These are phyloP conservation scores for Spondyliosoma cantharus DNA, from an alignment of 2,797 vertebrate genomes.

Conservation along the genomic window DNA sequence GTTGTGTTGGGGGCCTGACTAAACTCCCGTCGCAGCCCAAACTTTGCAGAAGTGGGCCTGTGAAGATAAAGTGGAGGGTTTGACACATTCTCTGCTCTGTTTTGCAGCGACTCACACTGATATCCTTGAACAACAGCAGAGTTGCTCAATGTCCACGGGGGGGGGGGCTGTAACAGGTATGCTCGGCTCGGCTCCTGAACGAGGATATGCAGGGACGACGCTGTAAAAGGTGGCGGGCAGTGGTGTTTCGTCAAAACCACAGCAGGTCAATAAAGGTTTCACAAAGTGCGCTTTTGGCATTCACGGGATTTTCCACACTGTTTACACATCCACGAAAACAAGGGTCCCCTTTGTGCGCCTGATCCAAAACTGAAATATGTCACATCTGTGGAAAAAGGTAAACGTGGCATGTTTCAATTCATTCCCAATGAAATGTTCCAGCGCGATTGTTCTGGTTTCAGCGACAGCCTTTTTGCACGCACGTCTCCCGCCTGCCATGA, in stretches of 20 bases:
- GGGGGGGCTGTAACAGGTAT: constrained; percentile 42
- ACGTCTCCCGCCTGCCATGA: constrained; percentile 67
- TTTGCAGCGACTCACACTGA: constrained; percentile 13
- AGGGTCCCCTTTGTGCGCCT: constrained; percentile 26
- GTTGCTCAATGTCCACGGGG: constrained; percentile 46
- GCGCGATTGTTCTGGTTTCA: constrained; percentile 65
- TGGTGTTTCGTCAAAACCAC: constrained; percentile 24
- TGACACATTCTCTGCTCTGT: constrained; percentile 17
- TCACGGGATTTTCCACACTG: constrained; percentile 19
- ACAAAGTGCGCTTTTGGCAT: constrained; percentile 25
- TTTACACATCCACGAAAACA: constrained; percentile 26
- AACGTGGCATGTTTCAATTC: constrained; percentile 55
- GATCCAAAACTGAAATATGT: constrained; percentile 49
- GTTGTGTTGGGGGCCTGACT: not conserved
- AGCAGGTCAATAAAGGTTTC: constrained; percentile 25
- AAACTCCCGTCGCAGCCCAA: constrained; percentile 12
- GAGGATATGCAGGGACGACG: constrained; percentile 29
- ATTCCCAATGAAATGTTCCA: constrained; percentile 63
- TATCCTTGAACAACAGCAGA: constrained; percentile 42
- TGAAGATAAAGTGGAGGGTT: constrained; percentile 21
- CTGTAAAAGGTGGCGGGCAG: constrained; percentile 32
- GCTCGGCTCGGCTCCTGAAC: constrained; percentile 30
- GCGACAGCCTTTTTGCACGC: constrained; percentile 46
- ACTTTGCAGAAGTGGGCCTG: constrained; percentile 27
- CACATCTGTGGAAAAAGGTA: constrained; percentile 56